Evolutionary conservation across 2,113 vertebrate genomes (phyloP).

Genomic region (Prunella himalayana): DNA sequence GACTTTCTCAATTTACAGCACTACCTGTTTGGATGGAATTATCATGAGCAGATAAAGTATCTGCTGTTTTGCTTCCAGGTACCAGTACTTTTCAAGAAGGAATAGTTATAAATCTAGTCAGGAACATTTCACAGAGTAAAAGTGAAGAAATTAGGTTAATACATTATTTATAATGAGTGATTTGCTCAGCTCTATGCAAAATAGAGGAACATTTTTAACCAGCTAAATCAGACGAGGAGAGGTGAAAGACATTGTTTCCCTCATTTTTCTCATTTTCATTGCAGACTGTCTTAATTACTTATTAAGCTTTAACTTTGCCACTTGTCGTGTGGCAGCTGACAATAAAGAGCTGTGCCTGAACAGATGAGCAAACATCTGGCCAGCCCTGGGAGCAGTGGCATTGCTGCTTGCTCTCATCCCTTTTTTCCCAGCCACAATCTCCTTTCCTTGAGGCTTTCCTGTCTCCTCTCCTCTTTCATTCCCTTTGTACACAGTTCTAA

Average conservation of each 20-base stretch:
- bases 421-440: background rate
- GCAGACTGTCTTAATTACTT: background rate
- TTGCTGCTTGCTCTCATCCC: background rate
- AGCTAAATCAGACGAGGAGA: background rate
- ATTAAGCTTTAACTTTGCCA: background rate
- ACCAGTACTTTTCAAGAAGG: background rate
- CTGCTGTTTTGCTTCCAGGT: background rate
- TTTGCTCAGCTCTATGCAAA: background rate
- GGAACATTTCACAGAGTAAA: background rate
- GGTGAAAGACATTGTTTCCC: background rate
- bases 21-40: background rate
- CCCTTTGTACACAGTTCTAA: background rate
- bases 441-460: background rate
- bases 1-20: background rate
- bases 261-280: background rate
- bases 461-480: background rate
- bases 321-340: background rate
- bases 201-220: background rate
- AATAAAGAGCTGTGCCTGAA: background rate
- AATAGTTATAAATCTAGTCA: background rate
- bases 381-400: background rate
- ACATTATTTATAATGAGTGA: constrained; percentile 23
- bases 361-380: background rate
- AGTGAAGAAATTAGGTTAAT: constrained; percentile 14
- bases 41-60: background rate